Conservation (phyloP, 2,113 vertebrate species). For the Mus pahari region DNA sequence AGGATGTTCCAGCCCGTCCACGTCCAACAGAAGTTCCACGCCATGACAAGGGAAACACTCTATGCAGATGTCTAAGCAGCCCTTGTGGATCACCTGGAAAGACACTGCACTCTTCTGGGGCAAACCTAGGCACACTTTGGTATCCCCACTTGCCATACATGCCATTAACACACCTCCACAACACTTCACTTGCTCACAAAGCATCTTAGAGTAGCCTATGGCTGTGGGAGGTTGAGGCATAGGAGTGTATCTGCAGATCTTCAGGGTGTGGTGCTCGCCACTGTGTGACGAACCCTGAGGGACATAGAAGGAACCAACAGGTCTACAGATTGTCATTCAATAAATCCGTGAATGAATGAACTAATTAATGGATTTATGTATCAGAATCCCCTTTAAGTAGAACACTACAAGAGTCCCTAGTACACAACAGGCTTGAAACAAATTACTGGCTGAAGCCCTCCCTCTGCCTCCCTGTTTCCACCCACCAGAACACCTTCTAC, state of each 20-base stretch:
- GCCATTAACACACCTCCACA: neutral
- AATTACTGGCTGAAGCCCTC: neutral
- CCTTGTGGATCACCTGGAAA: neutral
- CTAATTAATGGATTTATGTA: neutral
- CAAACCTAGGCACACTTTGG: neutral
- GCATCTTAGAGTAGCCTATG: neutral
- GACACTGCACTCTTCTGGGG: neutral
- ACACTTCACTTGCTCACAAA: neutral
- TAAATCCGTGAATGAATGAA: neutral
- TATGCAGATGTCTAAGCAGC: accelerated
- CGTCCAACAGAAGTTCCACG: accelerated
- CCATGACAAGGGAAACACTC: accelerated
- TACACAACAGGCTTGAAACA: neutral
- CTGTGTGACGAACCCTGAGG: neutral
- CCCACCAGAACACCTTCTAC: neutral
- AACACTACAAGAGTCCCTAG: neutral
- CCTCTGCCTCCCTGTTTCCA: neutral
- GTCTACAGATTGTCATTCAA: neutral
- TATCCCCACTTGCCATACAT: neutral
- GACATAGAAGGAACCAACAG: neutral
- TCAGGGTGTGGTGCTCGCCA: neutral
- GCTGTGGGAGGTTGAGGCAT: too few relatives aligned
- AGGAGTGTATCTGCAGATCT: neutral
- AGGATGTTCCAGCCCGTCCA: neutral
- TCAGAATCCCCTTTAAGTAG: neutral